These are phyloP conservation scores for Thripadectes ignobilis DNA, from an alignment of 2,797 vertebrate genomes.

Conservation along the genomic window DNA sequence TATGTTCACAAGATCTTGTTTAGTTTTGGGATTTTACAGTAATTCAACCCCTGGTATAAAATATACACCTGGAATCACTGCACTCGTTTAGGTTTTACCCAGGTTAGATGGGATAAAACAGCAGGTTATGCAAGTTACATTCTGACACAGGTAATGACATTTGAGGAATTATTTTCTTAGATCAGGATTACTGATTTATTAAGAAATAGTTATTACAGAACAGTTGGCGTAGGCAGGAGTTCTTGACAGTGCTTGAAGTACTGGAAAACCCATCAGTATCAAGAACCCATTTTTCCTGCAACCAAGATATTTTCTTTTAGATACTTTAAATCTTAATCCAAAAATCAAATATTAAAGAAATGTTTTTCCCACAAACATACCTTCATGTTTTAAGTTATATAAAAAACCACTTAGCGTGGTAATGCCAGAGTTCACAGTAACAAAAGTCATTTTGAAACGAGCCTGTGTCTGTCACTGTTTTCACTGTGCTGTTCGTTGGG, in stretches of 20 bases:
- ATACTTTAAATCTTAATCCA: accelerated
- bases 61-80: neutral
- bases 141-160: conserved; percentile 3
- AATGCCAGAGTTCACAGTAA: neutral
- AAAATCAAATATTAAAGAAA: neutral
- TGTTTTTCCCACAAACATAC: neutral
- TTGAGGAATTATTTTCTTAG: conserved; percentile 25
- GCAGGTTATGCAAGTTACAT: neutral
- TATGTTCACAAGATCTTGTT: neutral
- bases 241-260: neutral
- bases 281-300: neutral
- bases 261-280: neutral
- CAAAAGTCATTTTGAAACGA: neutral
- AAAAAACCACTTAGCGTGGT: neutral
- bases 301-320: neutral
- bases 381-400: neutral
- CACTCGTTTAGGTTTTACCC: neutral
- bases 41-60: neutral
- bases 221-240: neutral
- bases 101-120: neutral
- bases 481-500: neutral
- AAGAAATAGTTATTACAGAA: conserved; percentile 25
- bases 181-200: neutral
- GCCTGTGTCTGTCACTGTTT: neutral
- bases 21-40: accelerated